These are phyloP conservation scores for Heliconius hermathena DNA, from an alignment of 1,140 invertebrate genomes.

Conservation along the genomic window DNA sequence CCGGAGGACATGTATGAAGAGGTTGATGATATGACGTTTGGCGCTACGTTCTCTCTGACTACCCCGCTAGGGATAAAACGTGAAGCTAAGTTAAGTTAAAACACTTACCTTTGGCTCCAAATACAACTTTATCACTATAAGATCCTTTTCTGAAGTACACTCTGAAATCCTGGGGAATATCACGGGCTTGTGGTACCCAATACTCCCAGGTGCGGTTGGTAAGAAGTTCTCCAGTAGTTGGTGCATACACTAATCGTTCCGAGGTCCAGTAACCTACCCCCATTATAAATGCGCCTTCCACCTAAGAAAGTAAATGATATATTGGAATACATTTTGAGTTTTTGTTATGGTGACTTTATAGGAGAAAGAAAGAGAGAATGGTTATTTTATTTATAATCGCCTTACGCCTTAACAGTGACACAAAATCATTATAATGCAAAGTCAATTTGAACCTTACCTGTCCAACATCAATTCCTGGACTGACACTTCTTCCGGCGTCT, in stretches of 20 bases:
- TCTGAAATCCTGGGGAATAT: conserved; percentile 91
- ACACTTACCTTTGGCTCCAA: conserved; percentile 87
- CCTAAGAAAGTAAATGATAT: conserved; percentile 27
- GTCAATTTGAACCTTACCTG: conserved; percentile 80
- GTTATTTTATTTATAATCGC: too few species aligned
- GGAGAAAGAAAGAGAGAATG: not conserved
- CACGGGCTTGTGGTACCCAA: conserved; percentile 88
- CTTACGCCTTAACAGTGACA: not conserved
- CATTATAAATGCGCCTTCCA: conserved; percentile 93
- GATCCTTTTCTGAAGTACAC: conserved; percentile 87
- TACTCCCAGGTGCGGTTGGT: conserved; percentile 92
- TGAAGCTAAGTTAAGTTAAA: too few species aligned
- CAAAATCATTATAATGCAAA: not conserved
- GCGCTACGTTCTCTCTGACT: too few species aligned
- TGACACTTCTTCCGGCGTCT: conserved; percentile 88
- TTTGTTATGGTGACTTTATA: not conserved
- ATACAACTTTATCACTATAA: conserved; percentile 86
- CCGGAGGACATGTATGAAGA: too few species aligned
- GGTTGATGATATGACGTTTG: too few species aligned
- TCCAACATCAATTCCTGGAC: conserved; percentile 90
- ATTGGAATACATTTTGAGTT: not conserved
- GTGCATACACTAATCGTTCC: conserved; percentile 86
- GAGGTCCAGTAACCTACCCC: conserved; percentile 89
- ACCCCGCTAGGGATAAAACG: too few species aligned
- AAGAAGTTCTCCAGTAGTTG: conserved; percentile 84